Percentiles rank a stretch among this genome's conserved stretches.
Conservation (phyloP, 2,797 vertebrate species). For the Falco peregrinus region DNA sequence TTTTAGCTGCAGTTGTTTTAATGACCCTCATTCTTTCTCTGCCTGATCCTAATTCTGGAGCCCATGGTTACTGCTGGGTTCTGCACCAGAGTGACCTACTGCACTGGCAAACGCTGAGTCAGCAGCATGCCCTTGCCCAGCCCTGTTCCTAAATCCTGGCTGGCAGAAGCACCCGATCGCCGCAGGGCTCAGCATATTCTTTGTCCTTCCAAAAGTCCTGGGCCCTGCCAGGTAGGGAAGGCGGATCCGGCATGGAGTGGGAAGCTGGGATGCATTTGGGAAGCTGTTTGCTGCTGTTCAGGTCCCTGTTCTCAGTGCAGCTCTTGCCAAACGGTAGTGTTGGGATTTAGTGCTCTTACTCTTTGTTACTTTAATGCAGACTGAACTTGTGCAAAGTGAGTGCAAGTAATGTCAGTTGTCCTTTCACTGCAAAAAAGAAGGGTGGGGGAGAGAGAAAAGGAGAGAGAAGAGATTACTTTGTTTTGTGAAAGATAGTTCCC, state of each 20-base stretch:
- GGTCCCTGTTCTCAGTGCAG: not conserved
- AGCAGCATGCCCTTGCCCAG: not conserved
- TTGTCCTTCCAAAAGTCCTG: not conserved
- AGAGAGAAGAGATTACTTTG: not conserved
- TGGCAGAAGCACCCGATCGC: not conserved
- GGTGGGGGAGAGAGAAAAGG: not conserved
- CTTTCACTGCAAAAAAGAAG: not conserved
- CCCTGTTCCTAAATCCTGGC: not conserved
- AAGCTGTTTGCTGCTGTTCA: not conserved
- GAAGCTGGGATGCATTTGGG: not conserved
- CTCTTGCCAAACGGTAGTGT: not conserved
- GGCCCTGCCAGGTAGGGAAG: not conserved
- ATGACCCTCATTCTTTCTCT: slow-evolving; percentile 20
- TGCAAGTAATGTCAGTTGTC: not conserved
- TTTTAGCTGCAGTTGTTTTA: not conserved
- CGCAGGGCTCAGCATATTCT: not conserved
- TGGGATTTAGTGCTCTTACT: not conserved
- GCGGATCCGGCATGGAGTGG: not conserved
- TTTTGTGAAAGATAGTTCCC: not conserved
- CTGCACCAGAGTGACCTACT: not conserved
- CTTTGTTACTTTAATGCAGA: not conserved
- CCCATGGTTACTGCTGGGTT: not conserved
- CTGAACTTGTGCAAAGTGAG: not conserved
- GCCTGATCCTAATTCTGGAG: not conserved
- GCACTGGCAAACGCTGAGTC: not conserved